Conservation (phyloP, 2,797 vertebrate genomes). For the Catostomus latipinnis region DNA sequence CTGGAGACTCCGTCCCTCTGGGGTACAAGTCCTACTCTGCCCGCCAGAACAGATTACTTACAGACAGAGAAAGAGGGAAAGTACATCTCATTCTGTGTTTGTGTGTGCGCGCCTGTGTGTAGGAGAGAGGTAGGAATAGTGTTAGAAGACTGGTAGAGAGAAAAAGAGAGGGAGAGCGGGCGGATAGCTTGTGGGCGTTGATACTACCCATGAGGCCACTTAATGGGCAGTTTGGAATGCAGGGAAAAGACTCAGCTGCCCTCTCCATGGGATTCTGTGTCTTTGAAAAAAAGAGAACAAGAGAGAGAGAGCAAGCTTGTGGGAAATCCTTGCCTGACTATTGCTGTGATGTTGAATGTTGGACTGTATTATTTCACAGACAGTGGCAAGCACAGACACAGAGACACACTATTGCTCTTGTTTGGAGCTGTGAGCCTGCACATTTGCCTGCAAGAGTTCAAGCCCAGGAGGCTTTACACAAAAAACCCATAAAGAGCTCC, state of each 20-base stretch:
- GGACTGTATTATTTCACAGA: slow-evolving; percentile 60
- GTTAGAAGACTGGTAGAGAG: slow-evolving; percentile 1
- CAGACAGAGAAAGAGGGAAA: slow-evolving; percentile 32
- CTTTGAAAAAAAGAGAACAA: slow-evolving; percentile 50
- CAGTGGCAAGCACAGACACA: slow-evolving; percentile 39
- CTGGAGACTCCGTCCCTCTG: slow-evolving; percentile 33
- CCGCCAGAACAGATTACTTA: slow-evolving; percentile 47
- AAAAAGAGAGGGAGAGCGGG: slow-evolving; percentile 36
- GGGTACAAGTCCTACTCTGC: slow-evolving; percentile 24
- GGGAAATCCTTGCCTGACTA: slow-evolving; percentile 58
- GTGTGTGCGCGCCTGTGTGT: slow-evolving; percentile 19
- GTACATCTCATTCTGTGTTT: slow-evolving; percentile 17
- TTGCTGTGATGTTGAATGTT: slow-evolving; percentile 56
- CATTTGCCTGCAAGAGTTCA: slow-evolving; percentile 53
- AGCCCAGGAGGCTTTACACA: slow-evolving; percentile 61
- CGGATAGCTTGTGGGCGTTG: slow-evolving; percentile 57
- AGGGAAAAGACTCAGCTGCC: slow-evolving; percentile 59
- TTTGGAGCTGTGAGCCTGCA: slow-evolving; percentile 51
- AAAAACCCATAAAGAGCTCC: slow-evolving; percentile 59
- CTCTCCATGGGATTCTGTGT: slow-evolving; percentile 66
- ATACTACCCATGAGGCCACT: slow-evolving; percentile 69
- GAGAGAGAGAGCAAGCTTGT: slow-evolving; percentile 35
- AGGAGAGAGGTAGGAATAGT: slow-evolving; percentile 22
- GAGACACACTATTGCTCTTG: slow-evolving; percentile 38
- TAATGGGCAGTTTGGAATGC: slow-evolving; percentile 75